Percentiles rank a stretch among this genome's conserved stretches.
Evolutionary conservation across 2,888 invertebrate genomes (phyloP).

Genomic region (Pandemis heparana): DNA sequence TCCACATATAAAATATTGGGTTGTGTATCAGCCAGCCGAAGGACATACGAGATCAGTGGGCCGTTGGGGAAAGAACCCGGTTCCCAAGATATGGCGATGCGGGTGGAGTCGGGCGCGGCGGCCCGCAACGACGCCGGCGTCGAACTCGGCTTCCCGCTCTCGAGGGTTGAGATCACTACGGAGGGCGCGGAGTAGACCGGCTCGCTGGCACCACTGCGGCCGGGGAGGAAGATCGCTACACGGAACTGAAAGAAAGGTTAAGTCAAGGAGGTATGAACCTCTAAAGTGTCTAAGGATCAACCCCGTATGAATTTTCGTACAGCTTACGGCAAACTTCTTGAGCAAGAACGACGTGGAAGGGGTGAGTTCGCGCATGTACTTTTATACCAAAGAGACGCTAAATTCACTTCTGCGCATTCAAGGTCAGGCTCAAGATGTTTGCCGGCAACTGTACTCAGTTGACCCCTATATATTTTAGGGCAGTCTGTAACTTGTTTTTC

Average conservation of each 20-base stretch:
- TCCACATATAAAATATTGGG: constrained; percentile 87
- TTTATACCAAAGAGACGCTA: too few relatives aligned
- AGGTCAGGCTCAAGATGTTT: too few relatives aligned
- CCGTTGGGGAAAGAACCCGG: constrained; percentile 95
- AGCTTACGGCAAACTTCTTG: too few relatives aligned
- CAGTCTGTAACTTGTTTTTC: too few relatives aligned
- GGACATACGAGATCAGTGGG: constrained; percentile 93
- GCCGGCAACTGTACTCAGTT: too few relatives aligned
- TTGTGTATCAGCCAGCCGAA: constrained; percentile 87
- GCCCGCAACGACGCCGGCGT: constrained; percentile 91
- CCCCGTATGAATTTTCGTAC: too few relatives aligned
- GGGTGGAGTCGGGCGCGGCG: constrained; percentile 91
- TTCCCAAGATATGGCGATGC: constrained; percentile 95
- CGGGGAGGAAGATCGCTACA: constrained; percentile 91
- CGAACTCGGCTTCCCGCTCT: constrained; percentile 91
- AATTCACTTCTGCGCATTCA: too few relatives aligned
- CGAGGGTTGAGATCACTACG: constrained; percentile 90
- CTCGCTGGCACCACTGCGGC: constrained; percentile 88
- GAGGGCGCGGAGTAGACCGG: constrained; percentile 91
- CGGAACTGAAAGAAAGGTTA: constrained; percentile 89
- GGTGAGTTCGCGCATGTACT: too few relatives aligned
- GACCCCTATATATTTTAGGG: too few relatives aligned
- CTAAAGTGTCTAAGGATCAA: too few relatives aligned
- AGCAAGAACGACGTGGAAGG: too few relatives aligned
- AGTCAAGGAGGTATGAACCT: too few relatives aligned